A percentile compares a stretch with the other conserved stretches of the same genome.
Evolutionary conservation across 1,140 invertebrate species (phyloP).

Genomic region (Epicauta chinensis): DNA sequence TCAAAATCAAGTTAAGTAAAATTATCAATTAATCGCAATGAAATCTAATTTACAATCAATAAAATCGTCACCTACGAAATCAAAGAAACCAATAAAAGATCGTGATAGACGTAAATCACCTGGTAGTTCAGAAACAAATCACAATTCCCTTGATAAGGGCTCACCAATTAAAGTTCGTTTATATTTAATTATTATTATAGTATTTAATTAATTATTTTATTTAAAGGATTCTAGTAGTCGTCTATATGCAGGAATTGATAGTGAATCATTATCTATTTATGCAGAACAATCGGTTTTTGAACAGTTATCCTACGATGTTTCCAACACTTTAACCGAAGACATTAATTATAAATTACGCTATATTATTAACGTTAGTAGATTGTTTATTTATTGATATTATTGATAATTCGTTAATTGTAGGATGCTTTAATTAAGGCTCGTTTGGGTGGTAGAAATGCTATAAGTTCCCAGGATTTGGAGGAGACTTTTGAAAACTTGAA

Average conservation of each 20-base stretch:
- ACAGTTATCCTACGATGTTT: conserved; percentile 30
- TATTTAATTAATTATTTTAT: background rate
- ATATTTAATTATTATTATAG: conserved; percentile 3
- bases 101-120: conserved; percentile 29
- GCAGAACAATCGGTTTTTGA: conserved; percentile 31
- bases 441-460: conserved; percentile 29
- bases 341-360: conserved; percentile 40
- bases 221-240: conserved; percentile 30
- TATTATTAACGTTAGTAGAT: conserved; percentile 36
- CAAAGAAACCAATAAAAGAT: conserved; percentile 25
- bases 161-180: conserved; percentile 28
- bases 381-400: conserved; percentile 6
- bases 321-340: conserved; percentile 35
- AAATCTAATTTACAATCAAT: background rate
- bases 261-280: conserved; percentile 28
- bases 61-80: conserved; percentile 15
- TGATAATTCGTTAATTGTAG: conserved; percentile 24
- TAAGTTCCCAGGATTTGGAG: conserved; percentile 33
- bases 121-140: conserved; percentile 12
- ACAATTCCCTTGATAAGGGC: conserved; percentile 24
- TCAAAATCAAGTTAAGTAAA: no score
- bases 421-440: conserved; percentile 35
- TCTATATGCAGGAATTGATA: conserved; percentile 35
- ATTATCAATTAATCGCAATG: background rate
- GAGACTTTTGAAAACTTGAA: conserved; percentile 33